phyloP scores from a whole-genome alignment of 1,140 invertebrate species.

The Aricia agestis region DNA sequence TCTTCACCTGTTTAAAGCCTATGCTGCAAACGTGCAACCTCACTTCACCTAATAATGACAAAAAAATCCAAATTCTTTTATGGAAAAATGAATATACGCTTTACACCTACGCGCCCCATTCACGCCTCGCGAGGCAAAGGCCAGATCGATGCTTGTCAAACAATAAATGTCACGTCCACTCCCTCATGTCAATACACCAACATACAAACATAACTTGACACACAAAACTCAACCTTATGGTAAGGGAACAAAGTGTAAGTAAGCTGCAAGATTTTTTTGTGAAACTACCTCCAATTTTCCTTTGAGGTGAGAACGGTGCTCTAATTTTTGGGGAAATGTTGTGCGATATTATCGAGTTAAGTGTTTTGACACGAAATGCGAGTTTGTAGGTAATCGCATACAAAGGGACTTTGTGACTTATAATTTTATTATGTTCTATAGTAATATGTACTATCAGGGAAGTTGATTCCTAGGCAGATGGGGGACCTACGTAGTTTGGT shows the following conservation, averaged over 20 bases:
- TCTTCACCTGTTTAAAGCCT: too few species aligned
- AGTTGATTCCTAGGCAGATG: too few species aligned
- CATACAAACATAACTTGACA: conserved; percentile 19
- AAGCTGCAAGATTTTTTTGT: conserved; percentile 16
- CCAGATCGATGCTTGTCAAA: conserved; percentile 73
- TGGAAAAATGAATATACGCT: too few species aligned
- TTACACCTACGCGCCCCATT: conserved; percentile 31
- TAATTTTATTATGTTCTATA: not conserved
- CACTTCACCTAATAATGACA: too few species aligned
- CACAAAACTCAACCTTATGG: conserved; percentile 17
- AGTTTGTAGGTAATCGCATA: conserved; percentile 13
- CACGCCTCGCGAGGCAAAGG: conserved; percentile 62
- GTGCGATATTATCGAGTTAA: conserved; percentile 45
- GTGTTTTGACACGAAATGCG: conserved; percentile 30
- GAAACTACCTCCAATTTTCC: conserved; percentile 51
- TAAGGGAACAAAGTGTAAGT: conserved; percentile 1
- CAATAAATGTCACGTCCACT: conserved; percentile 73
- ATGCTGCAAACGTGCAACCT: too few species aligned
- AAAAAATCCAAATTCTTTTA: too few species aligned
- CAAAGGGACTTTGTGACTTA: not conserved
- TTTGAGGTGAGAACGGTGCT: conserved; percentile 63
- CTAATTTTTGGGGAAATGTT: conserved; percentile 57
- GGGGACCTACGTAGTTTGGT: too few species aligned
- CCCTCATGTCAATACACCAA: conserved; percentile 50
- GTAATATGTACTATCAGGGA: not conserved